Evolutionary conservation across 2,888 invertebrate genomes (phyloP).

Genomic region (Phalera bucephala): DNA sequence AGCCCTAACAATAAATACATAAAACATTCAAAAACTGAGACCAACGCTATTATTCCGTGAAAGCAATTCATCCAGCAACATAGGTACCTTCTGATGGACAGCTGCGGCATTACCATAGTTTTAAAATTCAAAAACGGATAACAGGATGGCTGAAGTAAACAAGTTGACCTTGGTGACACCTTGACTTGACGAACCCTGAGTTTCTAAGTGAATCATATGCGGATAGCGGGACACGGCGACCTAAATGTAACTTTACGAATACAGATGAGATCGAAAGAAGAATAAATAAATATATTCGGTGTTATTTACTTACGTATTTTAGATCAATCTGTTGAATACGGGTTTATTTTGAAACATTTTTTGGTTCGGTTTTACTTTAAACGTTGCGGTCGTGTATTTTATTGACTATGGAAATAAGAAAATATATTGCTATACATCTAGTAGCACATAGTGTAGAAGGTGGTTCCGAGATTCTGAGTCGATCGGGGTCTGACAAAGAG

Average conservation of each 20-base stretch:
- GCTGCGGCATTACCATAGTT: slow-evolving; percentile 57
- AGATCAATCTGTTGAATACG: slow-evolving; percentile 14
- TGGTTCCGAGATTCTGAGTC: too few species aligned
- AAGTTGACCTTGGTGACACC: slow-evolving; percentile 61
- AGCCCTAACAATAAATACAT: too few species aligned
- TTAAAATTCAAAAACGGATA: slow-evolving; percentile 57
- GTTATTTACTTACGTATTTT: slow-evolving; percentile 24
- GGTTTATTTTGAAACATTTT: slow-evolving; percentile 11
- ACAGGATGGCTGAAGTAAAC: slow-evolving; percentile 58
- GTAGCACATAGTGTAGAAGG: too few species aligned
- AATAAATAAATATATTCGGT: slow-evolving; percentile 28
- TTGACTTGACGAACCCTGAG: slow-evolving; percentile 36
- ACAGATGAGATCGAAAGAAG: slow-evolving; percentile 40
- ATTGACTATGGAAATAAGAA: too few species aligned
- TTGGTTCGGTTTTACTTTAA: too few species aligned
- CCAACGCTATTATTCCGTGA: slow-evolving; percentile 28
- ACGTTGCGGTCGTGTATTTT: too few species aligned
- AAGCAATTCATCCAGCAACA: slow-evolving; percentile 12
- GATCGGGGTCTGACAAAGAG: too few species aligned
- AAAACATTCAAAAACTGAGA: too few species aligned
- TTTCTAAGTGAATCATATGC: slow-evolving; percentile 33
- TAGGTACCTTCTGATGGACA: slow-evolving; percentile 34
- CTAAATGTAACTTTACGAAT: slow-evolving; percentile 45
- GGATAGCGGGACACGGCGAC: slow-evolving; percentile 35
- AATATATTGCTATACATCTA: too few species aligned